Evolutionary conservation across 2,888 invertebrate genomes (phyloP), one percentile per base, ranked within the genome.

Genomic region (Drosophila melanosoma): DNA sequence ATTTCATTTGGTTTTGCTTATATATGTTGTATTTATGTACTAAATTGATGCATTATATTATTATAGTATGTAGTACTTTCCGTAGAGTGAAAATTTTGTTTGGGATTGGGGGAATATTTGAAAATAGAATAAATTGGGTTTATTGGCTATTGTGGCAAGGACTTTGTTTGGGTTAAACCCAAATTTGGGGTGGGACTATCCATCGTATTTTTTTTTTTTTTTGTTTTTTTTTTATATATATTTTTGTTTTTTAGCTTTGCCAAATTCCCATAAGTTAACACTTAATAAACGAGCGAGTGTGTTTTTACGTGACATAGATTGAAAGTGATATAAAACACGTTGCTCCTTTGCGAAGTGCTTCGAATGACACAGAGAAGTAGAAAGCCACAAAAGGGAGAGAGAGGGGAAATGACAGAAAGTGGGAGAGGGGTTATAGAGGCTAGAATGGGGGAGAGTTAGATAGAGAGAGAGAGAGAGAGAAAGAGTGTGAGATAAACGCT

Each of bases 141-240:
- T 36, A 36, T 52, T 66, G 42, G 79, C 51, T 49, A 36, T 52
- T 52, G 52, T 60, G 52, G 52, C 52, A 36, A 60, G 52, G 78
- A 45, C 49, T 48, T 60, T 79, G 64, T 51, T 51, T 66, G 79
- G 79, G 78, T 81, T 67, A 59, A 58, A 81, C 78, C 78, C 78
- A 58, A 58, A 38, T 65, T 36, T 49, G 36, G 36, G 51, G 61
- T 61, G 59, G 66, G 63, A 52, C 63, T 67, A 67, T 63, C 61
- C 62, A 62, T 66, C 52, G 57, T 57, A 52, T 52, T 12, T 35
- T 7, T 23, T 32, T 32, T n/a, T 12, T 2, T 35, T 38, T 23
- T 12, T 2, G 26, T 38, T 23, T 57, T 29, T 56, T 1, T 42
- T 15, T 26, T 26, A 26, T 26, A 26, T 26, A 26, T 2, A 26